Evolutionary conservation across 2,113 vertebrate genomes (phyloP).

Genomic region (Macrotis lagotis): DNA sequence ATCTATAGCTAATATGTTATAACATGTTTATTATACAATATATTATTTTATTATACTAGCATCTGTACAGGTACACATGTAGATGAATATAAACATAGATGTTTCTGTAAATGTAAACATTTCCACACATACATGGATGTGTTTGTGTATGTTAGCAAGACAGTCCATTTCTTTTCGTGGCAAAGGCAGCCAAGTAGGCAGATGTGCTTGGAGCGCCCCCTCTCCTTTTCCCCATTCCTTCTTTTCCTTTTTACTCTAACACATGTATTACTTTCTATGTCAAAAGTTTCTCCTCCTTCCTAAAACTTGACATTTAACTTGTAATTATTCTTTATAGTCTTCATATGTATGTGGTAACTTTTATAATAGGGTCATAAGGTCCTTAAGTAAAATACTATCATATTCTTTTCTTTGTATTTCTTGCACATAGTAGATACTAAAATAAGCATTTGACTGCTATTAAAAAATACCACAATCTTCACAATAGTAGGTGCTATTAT

Average conservation of each 20-base stretch:
- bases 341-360: background rate
- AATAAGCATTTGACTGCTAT: background rate
- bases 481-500: background rate
- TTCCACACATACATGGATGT: too few relatives aligned
- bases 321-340: background rate
- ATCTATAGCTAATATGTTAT: too few relatives aligned
- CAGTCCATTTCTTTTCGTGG: background rate
- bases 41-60: too few relatives aligned
- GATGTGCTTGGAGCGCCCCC: background rate
- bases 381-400: background rate
- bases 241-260: background rate
- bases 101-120: background rate
- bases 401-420: background rate
- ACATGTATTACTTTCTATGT: background rate
- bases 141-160: background rate
- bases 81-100: background rate
- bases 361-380: background rate
- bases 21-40: too few relatives aligned
- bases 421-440: background rate
- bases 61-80: background rate
- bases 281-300: background rate
- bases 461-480: background rate
- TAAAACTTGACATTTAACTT: background rate
- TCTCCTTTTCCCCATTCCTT: background rate
- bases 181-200: background rate